phyloP scores from a whole-genome alignment of 2,113 vertebrate genomes.

The Mobula hypostoma region DNA sequence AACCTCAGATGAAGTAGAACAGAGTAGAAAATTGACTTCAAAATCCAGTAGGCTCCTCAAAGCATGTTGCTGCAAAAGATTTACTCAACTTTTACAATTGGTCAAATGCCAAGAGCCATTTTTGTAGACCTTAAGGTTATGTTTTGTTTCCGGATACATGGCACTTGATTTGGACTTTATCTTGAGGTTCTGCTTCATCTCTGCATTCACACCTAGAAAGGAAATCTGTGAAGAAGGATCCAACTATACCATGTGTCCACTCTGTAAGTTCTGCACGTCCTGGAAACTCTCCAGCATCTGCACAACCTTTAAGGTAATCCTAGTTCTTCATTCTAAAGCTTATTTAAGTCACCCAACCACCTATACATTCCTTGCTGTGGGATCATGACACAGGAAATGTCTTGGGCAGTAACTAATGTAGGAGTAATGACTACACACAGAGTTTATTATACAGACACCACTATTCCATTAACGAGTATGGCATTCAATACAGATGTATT shows the following conservation, averaged over 20 bases:
- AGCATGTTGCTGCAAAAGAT: too few relatives aligned
- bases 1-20: too few relatives aligned
- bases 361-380: not conserved
- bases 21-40: too few relatives aligned
- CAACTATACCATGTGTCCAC: constrained; percentile 49
- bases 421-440: too few relatives aligned
- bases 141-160: not conserved
- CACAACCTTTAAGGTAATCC: constrained; percentile 48
- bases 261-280: constrained; percentile 50
- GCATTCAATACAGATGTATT: too few relatives aligned
- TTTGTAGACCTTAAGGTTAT: too few relatives aligned
- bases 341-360: not conserved
- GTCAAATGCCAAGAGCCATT: too few relatives aligned
- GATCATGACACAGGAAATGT: too few relatives aligned
- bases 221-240: constrained; percentile 44
- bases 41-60: too few relatives aligned
- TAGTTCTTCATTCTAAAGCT: not conserved
- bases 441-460: too few relatives aligned
- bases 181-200: not conserved
- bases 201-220: constrained; percentile 42
- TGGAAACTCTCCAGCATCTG: constrained; percentile 57
- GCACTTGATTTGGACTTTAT: not conserved
- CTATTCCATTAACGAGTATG: too few relatives aligned
- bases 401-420: not conserved
- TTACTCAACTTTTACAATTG: too few relatives aligned